Evolutionary conservation across 2,888 invertebrate species (phyloP), one percentile per base, ranked within the genome.

Genomic region (Patella caerulea): DNA sequence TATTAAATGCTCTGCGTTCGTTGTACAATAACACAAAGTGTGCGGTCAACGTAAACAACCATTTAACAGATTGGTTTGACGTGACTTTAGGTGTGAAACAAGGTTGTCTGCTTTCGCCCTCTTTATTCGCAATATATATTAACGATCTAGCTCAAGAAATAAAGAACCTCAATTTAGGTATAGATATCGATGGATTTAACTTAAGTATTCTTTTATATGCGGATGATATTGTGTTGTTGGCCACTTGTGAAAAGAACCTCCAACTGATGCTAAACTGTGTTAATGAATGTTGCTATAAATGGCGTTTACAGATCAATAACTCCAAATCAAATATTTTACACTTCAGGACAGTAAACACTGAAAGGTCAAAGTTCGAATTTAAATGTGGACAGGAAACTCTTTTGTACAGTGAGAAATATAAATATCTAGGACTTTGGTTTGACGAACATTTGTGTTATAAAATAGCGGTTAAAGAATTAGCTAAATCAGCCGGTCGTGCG

Each of bases 121-220:
- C 59, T n/a, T 56, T 56, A 56, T 56, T 56, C 17, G 14, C 56
- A 17, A 56, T 59, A 17, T 59, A 59, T 19, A 59, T 59, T 19
- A 59, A 75, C 34, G 75, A 70, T 14, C 75, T 75, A 29, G 14
- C 70, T 15, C n/a, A 75, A 45, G 55, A 24, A n/a, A 15, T 53
- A 7, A 70, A 75, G 12, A 69, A 53, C 3, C 19, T 53, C 5
- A 70, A 45, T 17, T 9, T 65, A 12, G 75, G 75, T 19, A 24
- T 75, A 4, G 12, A 15, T 5, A 70, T 70, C 3, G 70, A 53
- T 14, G 34, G 34, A 34, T 34, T 34, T 34, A 34, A 34, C 34
- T 34, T 34, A 34, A 34, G 34, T 34, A 34, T 34, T 34, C 24
- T 24, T 24, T 24, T 24, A 24, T 24, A 24, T 24, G 24, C 24